Evolutionary conservation across 2,888 invertebrate species (phyloP), one percentile per base, ranked within the genome.

Genomic region (Venustoraphidia nigricollis): DNA sequence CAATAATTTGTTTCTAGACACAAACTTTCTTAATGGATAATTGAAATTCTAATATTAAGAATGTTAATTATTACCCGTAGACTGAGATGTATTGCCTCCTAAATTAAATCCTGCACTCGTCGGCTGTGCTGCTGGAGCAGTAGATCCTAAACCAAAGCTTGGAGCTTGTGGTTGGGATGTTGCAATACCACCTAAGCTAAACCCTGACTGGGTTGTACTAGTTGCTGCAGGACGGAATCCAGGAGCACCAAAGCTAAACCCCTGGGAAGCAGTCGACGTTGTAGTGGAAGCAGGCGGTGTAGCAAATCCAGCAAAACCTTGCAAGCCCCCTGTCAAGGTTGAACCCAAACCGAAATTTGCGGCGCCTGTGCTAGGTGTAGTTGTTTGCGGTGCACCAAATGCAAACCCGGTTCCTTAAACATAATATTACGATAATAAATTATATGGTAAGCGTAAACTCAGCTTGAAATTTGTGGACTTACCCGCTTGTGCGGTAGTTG

Each of bases 401-500:
- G 47, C 34, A 40, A 49, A 48, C 2, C 49, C 45, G 8, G 39
- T n/a, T 3, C 11, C 10, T 13, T 46, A 36, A 5, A 50, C 11
- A 35, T 47, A 3, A 9, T 34, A 3, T 27, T 27, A 27, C 6
- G 27, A 27, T 6, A 27, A 6, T 27, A 27, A 27, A 27, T 27
- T 27, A 27, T 4, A 17, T 6, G 3, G 53, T 13, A 56, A 56
- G 10, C 53, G 10, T 39, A 10, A 10, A 39, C 8, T 14, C 3
- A 13, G 14, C 10, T 39, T 39, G 40, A 39, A 14, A 62, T 58
- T 62, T 58, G 57, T 63, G 59, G 36, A 58, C 59, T 13, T 66
- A 66, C 48, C 56, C 63, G 51, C 63, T 63, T 66, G 60, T 27
- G 60, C 60, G 47, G 46, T 43, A 37, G 40, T 44, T 11, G 49